Evolutionary conservation across 2,113 vertebrate species (phyloP).

Genomic region (Aspiorhynchus laticeps): DNA sequence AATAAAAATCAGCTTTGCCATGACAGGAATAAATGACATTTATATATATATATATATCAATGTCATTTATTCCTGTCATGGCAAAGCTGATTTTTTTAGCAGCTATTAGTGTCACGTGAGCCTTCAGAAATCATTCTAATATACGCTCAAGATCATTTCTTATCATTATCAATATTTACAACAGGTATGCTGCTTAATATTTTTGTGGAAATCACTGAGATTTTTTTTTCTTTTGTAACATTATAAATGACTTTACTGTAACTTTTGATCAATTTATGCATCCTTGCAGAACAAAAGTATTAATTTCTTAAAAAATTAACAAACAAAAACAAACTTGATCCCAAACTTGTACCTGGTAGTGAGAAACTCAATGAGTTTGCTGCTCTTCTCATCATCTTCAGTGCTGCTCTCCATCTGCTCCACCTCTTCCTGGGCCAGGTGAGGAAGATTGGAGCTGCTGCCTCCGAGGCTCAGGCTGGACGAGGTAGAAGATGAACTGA

Average conservation of each 20-base stretch:
- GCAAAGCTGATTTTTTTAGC: neutral
- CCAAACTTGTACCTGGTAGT: conserved; percentile 87
- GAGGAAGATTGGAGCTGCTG: conserved; percentile 91
- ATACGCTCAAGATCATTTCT: neutral
- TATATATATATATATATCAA: too few relatives aligned
- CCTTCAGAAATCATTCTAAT: neutral
- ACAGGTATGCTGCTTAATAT: neutral
- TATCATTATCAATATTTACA: neutral
- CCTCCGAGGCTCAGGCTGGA: conserved; percentile 94
- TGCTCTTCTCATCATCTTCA: conserved; percentile 91
- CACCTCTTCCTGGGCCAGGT: conserved; percentile 87
- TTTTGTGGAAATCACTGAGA: neutral
- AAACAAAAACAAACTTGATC: neutral
- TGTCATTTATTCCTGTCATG: neutral
- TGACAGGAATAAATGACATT: too few relatives aligned
- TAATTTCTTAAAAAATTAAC: too few relatives aligned
- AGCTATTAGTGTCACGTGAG: neutral
- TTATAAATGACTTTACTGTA: too few relatives aligned
- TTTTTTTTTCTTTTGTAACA: neutral
- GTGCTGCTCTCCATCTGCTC: conserved; percentile 76
- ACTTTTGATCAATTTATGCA: too few relatives aligned
- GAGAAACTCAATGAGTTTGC: conserved; percentile 97
- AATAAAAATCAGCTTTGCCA: too few relatives aligned
- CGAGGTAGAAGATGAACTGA: conserved; percentile 94
- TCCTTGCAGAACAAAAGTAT: too few relatives aligned